Evolutionary conservation across 2,888 invertebrate species (phyloP), one percentile per base, ranked within the genome.

Genomic region (Opisthograptis luteolata): DNA sequence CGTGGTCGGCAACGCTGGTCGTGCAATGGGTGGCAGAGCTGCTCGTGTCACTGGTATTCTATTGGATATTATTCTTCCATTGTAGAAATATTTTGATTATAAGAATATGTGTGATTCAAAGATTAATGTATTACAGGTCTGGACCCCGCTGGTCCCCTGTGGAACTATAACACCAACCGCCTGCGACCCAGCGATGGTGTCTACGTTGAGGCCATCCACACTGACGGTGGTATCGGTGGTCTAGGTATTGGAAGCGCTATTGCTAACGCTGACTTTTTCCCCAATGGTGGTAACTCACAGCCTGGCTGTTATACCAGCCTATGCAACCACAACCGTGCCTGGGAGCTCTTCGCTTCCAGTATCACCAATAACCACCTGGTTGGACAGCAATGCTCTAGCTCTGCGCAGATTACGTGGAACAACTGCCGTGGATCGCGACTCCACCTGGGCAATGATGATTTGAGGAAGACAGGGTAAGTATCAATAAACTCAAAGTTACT

Each of bases 231-330:
- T 36, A 84, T 72, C 2, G 80, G 91, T 0, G 75, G 75, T 69
- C 77, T 64, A 63, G 93, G 67, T 64, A 92, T 84, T 22, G 92
- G 92, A 0, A 68, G 76, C 2, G 68, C 85, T 3, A 74, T 93
- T 1, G 93, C 85, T 0, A 76, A 91, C 45, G 92, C 74, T 1
- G 93, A 93, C 70, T 93, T 93, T 73, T 93, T 91, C 86, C 92
- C 92, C 14, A 93, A 93, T 57, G 87, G 90, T 30, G 93, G 93
- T 0, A 77, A 63, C 42, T 71, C 69, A n/a, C 83, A 84, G 41
- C 84, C 86, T 1, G 84, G 80, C 1, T 87, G 87, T 39, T 1
- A 73, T 0, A 71, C 73, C 3, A 74, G 63, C 28, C 9, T 82
- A 3, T 87, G 87, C 62, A 69, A 80, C 52, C 87, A 86, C 55